Evolutionary conservation across 2,888 invertebrate species (phyloP), one percentile per base, ranked within the genome.

Genomic region (Chalcosyrphus nemorum): DNA sequence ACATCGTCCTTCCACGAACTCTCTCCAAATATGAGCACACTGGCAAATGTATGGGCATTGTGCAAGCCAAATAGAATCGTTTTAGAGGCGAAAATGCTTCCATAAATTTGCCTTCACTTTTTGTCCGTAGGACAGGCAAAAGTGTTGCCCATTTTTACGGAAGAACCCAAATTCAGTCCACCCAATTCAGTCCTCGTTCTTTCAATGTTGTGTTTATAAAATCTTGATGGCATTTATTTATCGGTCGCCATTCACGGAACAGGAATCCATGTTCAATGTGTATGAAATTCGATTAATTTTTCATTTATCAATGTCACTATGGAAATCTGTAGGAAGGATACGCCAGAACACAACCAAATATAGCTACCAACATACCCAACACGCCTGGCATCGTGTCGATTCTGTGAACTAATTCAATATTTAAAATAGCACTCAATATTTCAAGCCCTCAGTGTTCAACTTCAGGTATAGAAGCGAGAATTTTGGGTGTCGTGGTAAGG

Each of bases 301-400:
- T 89, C 89, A 89, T 89, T 89, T 89, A 89, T 88, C 89, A 89
- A 88, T 89, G 90, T 89, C 90, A 88, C 87, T 87, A 86, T 86
- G 87, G 88, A 81, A 89, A 89, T 88, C 88, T 87, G 88, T 86
- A 87, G 86, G 87, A 81, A 88, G 88, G 88, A 86, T 87, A 87
- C 81, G 35, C 35, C 41, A 56, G 19, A 11, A 5, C 15, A 21
- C 19, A 47, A 15, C 35, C n/a, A 24, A 2, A 24, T 4, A 24
- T 4, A 24, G 24, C 70, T 27, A 29, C 29, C 27, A 4, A 35
- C 2, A n/a, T 32, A 13, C 19, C 5, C 13, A 9, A 32, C 6
- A 38, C 13, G 7, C 7, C 19, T 9, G 27, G 13, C 13, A 27
- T 15, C 27, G 27, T 13, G 29, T 71, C 11, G 32, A 41, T 21